phyloP scores from a whole-genome alignment of 1,140 invertebrate species.

The Trinorchestia longiramus region DNA sequence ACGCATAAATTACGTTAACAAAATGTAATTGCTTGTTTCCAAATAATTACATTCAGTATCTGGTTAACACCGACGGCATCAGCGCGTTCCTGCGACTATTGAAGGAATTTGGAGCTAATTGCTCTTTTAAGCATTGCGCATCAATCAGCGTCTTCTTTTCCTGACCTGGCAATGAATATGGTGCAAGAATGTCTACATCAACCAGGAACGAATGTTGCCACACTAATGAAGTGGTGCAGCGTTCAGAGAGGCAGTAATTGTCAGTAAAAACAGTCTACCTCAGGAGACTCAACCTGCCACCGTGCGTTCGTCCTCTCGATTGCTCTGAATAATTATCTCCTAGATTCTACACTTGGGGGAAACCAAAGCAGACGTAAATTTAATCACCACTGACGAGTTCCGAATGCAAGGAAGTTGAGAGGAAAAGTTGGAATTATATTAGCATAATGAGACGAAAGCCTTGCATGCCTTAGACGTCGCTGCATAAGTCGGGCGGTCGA shows the following conservation, averaged over 20 bases:
- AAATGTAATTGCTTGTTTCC: no score
- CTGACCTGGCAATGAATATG: not conserved
- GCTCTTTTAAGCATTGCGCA: no score
- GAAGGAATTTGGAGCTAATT: no score
- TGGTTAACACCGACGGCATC: no score
- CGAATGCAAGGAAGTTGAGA: not conserved
- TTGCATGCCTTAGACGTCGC: not conserved
- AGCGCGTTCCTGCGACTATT: no score
- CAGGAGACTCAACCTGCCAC: not conserved
- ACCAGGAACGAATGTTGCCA: not conserved
- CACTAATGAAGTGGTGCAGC: not conserved
- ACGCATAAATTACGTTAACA: no score
- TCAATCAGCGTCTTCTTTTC: not conserved
- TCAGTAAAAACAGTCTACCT: not conserved
- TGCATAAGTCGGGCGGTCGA: not conserved
- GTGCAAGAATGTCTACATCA: not conserved
- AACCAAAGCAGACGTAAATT: slow-evolving; percentile 6
- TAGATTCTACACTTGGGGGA: not conserved
- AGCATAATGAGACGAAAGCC: not conserved
- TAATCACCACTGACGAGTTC: not conserved
- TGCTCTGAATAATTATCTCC: not conserved
- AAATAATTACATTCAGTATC: no score
- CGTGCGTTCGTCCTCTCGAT: not conserved
- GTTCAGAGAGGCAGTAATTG: not conserved
- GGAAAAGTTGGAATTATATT: not conserved